Evolutionary conservation across 2,113 vertebrate genomes (phyloP), one percentile per base, ranked within the genome.

Genomic region (Antechinus flavipes): DNA sequence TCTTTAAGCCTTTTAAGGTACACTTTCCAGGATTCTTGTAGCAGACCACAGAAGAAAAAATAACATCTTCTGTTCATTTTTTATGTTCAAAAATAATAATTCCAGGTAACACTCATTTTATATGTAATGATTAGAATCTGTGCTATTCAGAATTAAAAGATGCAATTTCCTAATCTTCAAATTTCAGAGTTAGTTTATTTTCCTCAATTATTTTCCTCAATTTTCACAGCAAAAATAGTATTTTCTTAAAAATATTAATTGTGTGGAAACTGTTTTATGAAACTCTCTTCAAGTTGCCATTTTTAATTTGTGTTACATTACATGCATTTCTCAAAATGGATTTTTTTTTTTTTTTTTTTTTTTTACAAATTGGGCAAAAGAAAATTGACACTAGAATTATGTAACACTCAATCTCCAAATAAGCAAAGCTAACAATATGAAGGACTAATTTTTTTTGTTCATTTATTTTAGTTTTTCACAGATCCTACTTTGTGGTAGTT

Each of bases 21-120:
- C 94, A 68, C 96, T 96, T 97, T 98, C 94, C 14, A 42, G 97
- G 94, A 98, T 97, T 93, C 91, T 93, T 96, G 91, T 91, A 97
- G 89, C 95, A 93, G 92, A 84, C 95, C 95, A 97, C 90, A 90
- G 24, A 91, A 98, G 94, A 93, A 91, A 97, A 25, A 56, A 30
- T 61, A 58, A 96, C 30, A 54, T 95, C 68, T 10, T 96, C 90
- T 98, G 94, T 97, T 97, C 96, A 95, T 94, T 97, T 89, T 58
- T 96, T 93, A 96, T 91, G 2, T 16, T 53, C 92, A 58, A 49
- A 49, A 49, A n/a, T 0, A 0, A 53, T 93, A 94, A 92, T 95
- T 30, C 8, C 35, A 54, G n/a, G 89, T 35, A 84, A 89, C 35
- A 84, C 19, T 50, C 46, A 49, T 46, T 91, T 53, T 55, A 84